Evolutionary conservation across 2,113 vertebrate species (phyloP), one percentile per base, ranked within the genome.

Genomic region (Climacteris rufus): DNA sequence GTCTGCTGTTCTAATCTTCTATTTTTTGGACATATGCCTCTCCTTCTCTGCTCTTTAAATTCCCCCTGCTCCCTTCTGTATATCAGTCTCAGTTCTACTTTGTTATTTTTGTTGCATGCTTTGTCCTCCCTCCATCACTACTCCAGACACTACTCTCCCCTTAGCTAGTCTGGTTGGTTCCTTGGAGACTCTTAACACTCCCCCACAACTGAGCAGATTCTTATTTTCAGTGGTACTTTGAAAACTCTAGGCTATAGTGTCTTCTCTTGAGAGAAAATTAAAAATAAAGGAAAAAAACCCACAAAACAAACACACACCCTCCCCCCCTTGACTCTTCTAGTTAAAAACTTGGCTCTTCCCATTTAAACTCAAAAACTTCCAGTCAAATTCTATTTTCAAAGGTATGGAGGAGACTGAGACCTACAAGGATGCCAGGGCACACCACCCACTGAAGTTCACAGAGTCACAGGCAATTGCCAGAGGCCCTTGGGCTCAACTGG

Each of bases 101-200:
- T 87, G 44, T 93, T 94, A 87, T 96, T 96, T 96, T 89, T 96
- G 87, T 93, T 88, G 20, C 77, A 89, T 94, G 35, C 64, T 92
- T 92, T 37, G 4, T 85, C 77, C 84, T 86, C 91, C 56, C 57
- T 76, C 61, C n/a, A 31, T 87, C 90, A 44, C 61, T 87, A 40
- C 94, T 92, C 52, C 70, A 96, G 87, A 96, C 70, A 77, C 47
- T 93, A 80, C 40, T 91, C 75, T 96, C 79, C 86, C 64, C 54
- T 93, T 94, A 92, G 50, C 74, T 79, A 65, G 49, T 83, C 74
- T 87, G 45, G 92, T 96, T 12, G 3, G 37, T 24, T 96, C 95
- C 91, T 37, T 65, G 19, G 93, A 72, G 92, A 96, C 44, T 37
- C 61, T 80, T 63, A 87, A 50, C 47, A 93, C 61, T 83, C 91